Evolutionary conservation across 1,140 invertebrate genomes (phyloP).

Genomic region (Capitella teleta): DNA sequence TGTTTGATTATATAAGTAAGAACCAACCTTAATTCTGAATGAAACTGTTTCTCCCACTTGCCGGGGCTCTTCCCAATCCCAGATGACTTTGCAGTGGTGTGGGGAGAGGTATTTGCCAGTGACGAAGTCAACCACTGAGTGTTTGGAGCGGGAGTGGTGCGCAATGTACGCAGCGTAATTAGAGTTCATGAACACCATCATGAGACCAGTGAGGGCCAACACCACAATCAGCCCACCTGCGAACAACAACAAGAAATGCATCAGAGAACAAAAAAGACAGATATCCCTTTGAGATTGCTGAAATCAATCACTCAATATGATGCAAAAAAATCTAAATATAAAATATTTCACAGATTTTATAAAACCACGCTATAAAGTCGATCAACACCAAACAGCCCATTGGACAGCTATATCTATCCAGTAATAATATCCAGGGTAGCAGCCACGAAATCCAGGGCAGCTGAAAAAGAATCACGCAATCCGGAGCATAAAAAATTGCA

Average conservation of each 20-base stretch:
- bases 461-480: no score
- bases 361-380: no score
- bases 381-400: no score
- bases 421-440: no score
- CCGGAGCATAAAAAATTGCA: no score
- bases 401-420: no score
- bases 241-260: background rate
- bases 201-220: background rate
- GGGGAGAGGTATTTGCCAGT: slow-evolving; percentile 81
- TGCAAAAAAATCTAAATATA: no score
- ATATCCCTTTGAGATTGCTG: no score
- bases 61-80: slow-evolving; percentile 77
- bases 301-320: no score
- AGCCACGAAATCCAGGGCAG: no score
- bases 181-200: background rate
- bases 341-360: no score
- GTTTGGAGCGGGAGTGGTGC: slow-evolving; percentile 47
- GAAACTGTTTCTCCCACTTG: slow-evolving; percentile 78
- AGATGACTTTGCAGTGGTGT: slow-evolving; percentile 69
- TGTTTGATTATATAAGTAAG: slow-evolving; percentile 1
- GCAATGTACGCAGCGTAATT: background rate
- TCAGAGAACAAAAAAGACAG: no score
- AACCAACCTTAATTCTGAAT: slow-evolving; percentile 62
- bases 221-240: background rate
- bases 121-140: slow-evolving; percentile 77